Conservation (phyloP, 37 sponge, comb jelly and placozoan genomes). For the Halichondria panicea region DNA sequence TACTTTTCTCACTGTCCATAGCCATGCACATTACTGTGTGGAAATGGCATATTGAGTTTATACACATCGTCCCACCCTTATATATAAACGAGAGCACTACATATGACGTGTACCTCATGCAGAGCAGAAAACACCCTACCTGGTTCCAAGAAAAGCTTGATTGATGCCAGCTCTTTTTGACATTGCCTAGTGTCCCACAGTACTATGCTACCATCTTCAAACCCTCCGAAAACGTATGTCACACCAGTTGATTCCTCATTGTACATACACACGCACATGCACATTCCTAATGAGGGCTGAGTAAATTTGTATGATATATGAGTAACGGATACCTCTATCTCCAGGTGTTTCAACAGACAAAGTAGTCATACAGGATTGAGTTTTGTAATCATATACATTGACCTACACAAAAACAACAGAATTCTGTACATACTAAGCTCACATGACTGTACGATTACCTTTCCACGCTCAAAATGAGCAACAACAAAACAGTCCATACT, state of each 20-base stretch:
- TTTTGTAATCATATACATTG: background rate
- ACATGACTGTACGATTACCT: background rate
- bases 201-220: constrained; percentile 68
- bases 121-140: too few relatives aligned
- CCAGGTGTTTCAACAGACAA: background rate
- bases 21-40: constrained; percentile 50
- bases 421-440: background rate
- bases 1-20: background rate
- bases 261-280: constrained; percentile 40
- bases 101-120: too few relatives aligned
- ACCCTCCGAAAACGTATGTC: constrained; percentile 53
- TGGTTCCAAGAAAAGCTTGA: constrained; percentile 59
- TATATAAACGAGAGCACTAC: too few relatives aligned
- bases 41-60: too few relatives aligned
- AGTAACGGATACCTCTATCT: background rate
- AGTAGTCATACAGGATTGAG: background rate
- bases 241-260: background rate
- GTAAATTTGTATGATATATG: background rate
- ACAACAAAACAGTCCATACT: constrained; percentile 33
- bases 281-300: constrained; percentile 29
- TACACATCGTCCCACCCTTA: too few relatives aligned
- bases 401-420: background rate
- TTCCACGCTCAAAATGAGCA: constrained; percentile 17
- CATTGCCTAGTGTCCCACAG: constrained; percentile 57
- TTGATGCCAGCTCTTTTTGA: background rate